These are phyloP conservation scores for Drosophila kepulauana DNA, from an alignment of 1,140 invertebrate species.

Conservation along the genomic window DNA sequence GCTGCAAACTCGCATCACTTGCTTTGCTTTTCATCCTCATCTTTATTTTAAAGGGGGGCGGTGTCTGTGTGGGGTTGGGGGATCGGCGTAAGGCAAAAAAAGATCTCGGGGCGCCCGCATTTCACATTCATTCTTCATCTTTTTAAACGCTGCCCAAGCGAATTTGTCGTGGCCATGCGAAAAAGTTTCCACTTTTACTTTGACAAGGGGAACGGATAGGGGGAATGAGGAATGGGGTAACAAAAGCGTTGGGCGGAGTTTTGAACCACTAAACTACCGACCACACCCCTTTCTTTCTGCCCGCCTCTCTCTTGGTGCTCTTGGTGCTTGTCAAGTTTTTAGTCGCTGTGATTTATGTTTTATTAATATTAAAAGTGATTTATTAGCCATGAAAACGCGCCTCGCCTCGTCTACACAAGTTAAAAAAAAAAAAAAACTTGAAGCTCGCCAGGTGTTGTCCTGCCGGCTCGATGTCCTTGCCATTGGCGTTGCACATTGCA, in stretches of 20 bases:
- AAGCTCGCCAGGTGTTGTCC: slow-evolving; percentile 12
- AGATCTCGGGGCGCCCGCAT: slow-evolving; percentile 14
- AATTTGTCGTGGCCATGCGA: slow-evolving; percentile 8
- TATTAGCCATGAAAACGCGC: slow-evolving; percentile 78
- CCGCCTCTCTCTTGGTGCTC: too few relatives aligned
- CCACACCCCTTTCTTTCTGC: too few relatives aligned
- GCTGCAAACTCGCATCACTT: slow-evolving; percentile 1
- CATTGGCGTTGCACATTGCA: slow-evolving; percentile 48
- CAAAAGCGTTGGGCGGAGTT: slow-evolving; percentile 9
- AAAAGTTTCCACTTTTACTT: slow-evolving; percentile 32
- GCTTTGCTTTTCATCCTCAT: not conserved
- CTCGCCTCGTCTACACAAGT: not conserved
- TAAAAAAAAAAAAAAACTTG: slow-evolving; percentile 21
- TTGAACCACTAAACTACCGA: not conserved
- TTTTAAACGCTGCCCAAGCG: slow-evolving; percentile 13
- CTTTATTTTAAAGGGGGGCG: not conserved
- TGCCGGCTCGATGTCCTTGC: slow-evolving; percentile 9
- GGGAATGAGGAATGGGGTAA: not conserved
- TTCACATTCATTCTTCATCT: slow-evolving; percentile 23
- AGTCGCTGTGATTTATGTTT: slow-evolving; percentile 78
- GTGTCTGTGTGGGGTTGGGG: not conserved
- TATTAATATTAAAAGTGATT: slow-evolving; percentile 84
- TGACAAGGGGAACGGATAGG: not conserved
- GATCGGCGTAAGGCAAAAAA: not conserved
- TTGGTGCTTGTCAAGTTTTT: slow-evolving; percentile 57